phyloP scores from a whole-genome alignment of 2,113 vertebrate species.

The Rhinopithecus roxellana region DNA sequence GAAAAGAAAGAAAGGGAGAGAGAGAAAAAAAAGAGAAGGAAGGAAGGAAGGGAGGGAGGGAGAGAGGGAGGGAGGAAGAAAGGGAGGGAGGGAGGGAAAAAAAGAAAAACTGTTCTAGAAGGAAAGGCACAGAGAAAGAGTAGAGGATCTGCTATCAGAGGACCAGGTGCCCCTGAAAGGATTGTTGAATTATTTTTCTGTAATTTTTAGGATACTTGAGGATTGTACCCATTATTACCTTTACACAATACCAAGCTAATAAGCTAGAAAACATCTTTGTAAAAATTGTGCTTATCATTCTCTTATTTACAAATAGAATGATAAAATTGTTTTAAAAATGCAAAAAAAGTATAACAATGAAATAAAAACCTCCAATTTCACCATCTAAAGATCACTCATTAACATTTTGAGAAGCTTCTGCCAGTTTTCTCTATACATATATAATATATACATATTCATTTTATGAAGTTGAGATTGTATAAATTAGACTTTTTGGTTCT shows the following conservation, averaged over 20 bases:
- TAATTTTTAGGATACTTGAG: not conserved
- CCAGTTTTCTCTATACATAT: not conserved
- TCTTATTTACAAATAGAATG: not conserved
- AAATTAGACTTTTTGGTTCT: not conserved
- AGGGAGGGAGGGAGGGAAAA: no score
- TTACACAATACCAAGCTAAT: not conserved
- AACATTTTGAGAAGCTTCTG: not conserved
- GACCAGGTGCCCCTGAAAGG: not conserved
- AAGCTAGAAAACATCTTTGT: not conserved
- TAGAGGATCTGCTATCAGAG: accelerated
- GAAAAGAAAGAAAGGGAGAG: no score
- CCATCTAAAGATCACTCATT: conserved; percentile 22
- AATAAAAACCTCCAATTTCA: not conserved
- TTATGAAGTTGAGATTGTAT: conserved; percentile 18
- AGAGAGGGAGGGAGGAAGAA: accelerated
- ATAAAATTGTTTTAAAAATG: not conserved
- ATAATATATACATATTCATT: not conserved
- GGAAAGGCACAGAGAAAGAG: not conserved
- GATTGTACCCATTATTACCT: not conserved
- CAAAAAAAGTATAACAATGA: not conserved
- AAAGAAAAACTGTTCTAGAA: not conserved
- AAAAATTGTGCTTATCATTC: not conserved
- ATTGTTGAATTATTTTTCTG: not conserved
- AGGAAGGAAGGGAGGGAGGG: no score
- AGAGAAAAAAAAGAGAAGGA: no score